Evolutionary conservation across 2,888 invertebrate species (phyloP), one percentile per base, ranked within the genome.

Genomic region (Drosophila suboccidentalis): DNA sequence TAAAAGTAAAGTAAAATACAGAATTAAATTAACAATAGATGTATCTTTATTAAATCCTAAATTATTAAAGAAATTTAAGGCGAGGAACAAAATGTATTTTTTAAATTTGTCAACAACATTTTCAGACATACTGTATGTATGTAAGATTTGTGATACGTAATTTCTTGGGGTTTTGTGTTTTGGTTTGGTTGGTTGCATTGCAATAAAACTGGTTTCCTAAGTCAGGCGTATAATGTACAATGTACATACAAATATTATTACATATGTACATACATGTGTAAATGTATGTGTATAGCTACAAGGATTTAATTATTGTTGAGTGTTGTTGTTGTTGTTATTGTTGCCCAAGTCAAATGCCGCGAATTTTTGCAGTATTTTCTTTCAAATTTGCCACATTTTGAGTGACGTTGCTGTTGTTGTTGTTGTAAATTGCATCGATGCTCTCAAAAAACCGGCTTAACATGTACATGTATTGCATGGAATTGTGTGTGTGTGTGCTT

Each of bases 121-220:
- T 3, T 3, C 6, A 9, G 39, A 41, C 39, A 17, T 17, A 22
- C 11, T 46, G 44, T 54, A 11, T 32, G 32, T 44, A n/a, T 36
- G 47, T 41, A 34, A 58, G 46, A 26, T 82, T 78, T 79, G 78
- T 80, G 84, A 82, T 89, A 88, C 89, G 88, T 88, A 89, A 89
- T 89, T 87, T 89, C 81, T 89, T 82, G 80, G 58, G 81, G 64
- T 73, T 78, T 78, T 77, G 76, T 61, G 72, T 79, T 77, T 77
- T 77, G 80, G 64, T 78, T 71, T 77, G 79, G 60, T 78, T 71
- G 70, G 71, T 83, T 89, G 80, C 83, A 82, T 89, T 89, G 89
- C 90, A 89, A 80, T 90, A 81, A 87, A 90, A 89, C 89, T 75
- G 90, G 89, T 90, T 90, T 82, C 75, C 78, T 89, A 78, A 89